A percentile compares a stretch with the other conserved stretches of the same genome.
Evolutionary conservation across 2,797 vertebrate species (phyloP).

Genomic region (Sebastolobus altivelis): DNA sequence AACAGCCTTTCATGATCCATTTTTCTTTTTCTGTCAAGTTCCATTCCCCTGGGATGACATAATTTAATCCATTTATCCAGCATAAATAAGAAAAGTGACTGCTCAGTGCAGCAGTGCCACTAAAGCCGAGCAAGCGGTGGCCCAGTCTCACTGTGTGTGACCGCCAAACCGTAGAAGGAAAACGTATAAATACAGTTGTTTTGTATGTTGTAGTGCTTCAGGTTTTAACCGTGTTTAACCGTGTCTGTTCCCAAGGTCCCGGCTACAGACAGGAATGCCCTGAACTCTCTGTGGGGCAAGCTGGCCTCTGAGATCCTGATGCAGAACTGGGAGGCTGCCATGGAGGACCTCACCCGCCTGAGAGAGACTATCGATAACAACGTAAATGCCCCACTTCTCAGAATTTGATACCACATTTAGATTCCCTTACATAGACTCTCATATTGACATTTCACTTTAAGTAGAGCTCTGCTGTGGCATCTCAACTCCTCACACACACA

Average conservation of each 20-base stretch:
- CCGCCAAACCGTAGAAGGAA: not conserved
- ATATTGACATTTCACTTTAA: slow-evolving; percentile 83
- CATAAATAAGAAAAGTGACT: slow-evolving; percentile 69
- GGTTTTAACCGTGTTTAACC: slow-evolving; percentile 39
- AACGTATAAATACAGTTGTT: slow-evolving; percentile 27
- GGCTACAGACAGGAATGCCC: slow-evolving; percentile 94
- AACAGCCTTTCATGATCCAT: slow-evolving; percentile 69
- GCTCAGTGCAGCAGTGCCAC: slow-evolving; percentile 30
- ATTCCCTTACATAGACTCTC: slow-evolving; percentile 84
- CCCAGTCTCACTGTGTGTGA: slow-evolving; percentile 22
- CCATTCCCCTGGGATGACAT: slow-evolving; percentile 63
- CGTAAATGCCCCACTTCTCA: slow-evolving; percentile 88
- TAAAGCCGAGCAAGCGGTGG: slow-evolving; percentile 47
- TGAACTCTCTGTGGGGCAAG: slow-evolving; percentile 98
- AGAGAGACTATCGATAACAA: slow-evolving; percentile 99
- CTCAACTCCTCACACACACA: slow-evolving; percentile 68
- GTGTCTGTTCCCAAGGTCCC: slow-evolving; percentile 89
- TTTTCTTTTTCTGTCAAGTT: slow-evolving; percentile 59
- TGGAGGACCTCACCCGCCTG: slow-evolving; percentile 98
- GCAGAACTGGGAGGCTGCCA: slow-evolving; percentile 99
- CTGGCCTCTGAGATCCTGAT: slow-evolving; percentile 99
- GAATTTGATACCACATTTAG: slow-evolving; percentile 83
- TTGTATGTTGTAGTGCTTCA: slow-evolving; percentile 1
- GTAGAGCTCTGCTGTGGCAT: slow-evolving; percentile 72
- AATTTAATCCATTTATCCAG: slow-evolving; percentile 72